Evolutionary conservation across 2,888 invertebrate species (phyloP).

Genomic region (Tenthredo distinguenda): DNA sequence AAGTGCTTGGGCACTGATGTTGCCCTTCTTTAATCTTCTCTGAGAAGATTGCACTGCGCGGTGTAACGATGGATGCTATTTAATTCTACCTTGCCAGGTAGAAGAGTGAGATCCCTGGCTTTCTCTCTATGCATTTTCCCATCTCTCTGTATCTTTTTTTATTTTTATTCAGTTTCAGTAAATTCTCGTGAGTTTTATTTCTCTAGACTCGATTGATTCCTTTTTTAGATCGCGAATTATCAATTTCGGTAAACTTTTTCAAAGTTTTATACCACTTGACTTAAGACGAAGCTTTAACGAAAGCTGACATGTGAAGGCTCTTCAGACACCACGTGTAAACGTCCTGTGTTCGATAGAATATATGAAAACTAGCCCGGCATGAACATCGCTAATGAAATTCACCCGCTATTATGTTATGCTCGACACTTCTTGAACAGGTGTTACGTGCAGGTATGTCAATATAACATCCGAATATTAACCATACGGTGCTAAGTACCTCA

Average conservation of each 20-base stretch:
- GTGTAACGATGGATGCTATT: conserved; percentile 48
- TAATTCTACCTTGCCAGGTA: conserved; percentile 32
- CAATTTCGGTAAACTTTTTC: neutral
- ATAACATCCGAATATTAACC: conserved; percentile 26
- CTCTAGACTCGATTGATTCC: neutral
- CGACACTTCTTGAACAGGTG: conserved; percentile 7
- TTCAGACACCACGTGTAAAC: neutral
- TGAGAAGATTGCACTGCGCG: conserved; percentile 36
- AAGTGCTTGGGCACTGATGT: neutral
- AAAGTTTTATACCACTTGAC: neutral
- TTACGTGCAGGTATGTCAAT: conserved; percentile 18
- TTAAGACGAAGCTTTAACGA: neutral
- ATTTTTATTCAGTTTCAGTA: neutral
- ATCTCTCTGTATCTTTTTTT: neutral
- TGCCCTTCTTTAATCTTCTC: conserved; percentile 43
- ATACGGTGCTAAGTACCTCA: neutral
- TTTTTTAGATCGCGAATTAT: neutral
- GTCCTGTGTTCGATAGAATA: neutral
- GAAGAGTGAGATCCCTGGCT: neutral
- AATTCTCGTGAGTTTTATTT: neutral
- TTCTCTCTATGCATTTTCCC: conserved; percentile 10
- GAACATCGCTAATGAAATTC: conserved; percentile 46
- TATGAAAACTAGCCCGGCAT: conserved; percentile 18
- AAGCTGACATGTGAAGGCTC: neutral
- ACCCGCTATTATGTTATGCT: neutral